Evolutionary conservation across 1,140 invertebrate species (phyloP), one percentile per base, ranked within the genome.

Genomic region (Grapholita molesta): DNA sequence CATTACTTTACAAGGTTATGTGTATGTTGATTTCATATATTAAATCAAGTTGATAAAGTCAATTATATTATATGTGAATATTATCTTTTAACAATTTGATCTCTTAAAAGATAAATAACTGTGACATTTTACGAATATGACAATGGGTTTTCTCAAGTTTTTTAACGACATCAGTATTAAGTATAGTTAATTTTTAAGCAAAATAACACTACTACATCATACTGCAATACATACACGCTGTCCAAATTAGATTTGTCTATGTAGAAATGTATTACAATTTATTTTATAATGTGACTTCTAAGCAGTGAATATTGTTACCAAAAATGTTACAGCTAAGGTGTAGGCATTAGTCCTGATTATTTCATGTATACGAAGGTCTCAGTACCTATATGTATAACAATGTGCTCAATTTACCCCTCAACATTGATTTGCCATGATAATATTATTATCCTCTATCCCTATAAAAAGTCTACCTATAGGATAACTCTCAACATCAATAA

Each of bases 191-290:
- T 38, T 38, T 15, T 15, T 38, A 4, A 38, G n/a, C 0, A 15
- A n/a, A 38, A 38, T n/a, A 35, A 35, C 11, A 35, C 33, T 35
- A 3, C 33, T 35, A 38, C 35, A n/a, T 15, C 35, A n/a, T 38
- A 38, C n/a, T 11, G 11, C 55, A 61, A 61, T 25, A 5, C 8
- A 30, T 18, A 28, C 25, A 15, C 25, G n/a, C 28, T 57, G 23
- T 12, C 53, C 0, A 25, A 25, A 57, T 57, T 7, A 57, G 5
- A 8, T 8, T 30, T 61, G 30, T 30, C 53, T 57, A 57, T 28
- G n/a, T 61, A 61, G 8, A 61, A n/a, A 61, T 61, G 30, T 61
- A 61, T 61, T 61, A 61, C 55, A 30, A 61, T 30, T 15, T 30
- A 23, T 30, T 18, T n/a, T 61, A 30, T 30, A 61, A 28, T 18